Conservation (phyloP, 2,888 invertebrate genomes). For the Ophioninae sp. region DNA sequence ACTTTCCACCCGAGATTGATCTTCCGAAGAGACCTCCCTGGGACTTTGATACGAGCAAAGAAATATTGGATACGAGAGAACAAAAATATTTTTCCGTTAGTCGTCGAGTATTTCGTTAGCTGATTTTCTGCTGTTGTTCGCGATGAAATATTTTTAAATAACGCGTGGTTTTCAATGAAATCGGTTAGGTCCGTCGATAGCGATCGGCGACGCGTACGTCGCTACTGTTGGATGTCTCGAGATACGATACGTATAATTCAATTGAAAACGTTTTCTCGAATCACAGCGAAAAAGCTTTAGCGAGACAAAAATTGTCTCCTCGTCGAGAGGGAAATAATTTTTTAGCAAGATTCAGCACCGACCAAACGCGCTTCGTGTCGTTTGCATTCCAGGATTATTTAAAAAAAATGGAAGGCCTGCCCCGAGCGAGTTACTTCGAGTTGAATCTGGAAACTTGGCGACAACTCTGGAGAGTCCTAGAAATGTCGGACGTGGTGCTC, state of each 20-base stretch:
- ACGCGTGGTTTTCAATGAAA: no score
- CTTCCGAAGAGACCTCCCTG: constrained; percentile 94
- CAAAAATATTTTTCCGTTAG: constrained; percentile 90
- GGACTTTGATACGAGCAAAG: constrained; percentile 89
- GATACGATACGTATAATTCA: no score
- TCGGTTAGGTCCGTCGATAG: no score
- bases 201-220: no score
- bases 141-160: no score
- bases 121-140: no score
- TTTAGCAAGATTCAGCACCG: not conserved
- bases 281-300: no score
- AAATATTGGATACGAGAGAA: constrained; percentile 89
- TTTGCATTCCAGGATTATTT: constrained; percentile 87
- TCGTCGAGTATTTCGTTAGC: constrained; percentile 31
- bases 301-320: no score
- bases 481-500: constrained; percentile 95
- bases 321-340: no score
- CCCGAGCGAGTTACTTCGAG: constrained; percentile 93
- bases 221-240: no score
- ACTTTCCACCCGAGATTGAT: constrained; percentile 86
- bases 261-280: no score
- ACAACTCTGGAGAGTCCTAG: constrained; percentile 96
- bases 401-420: constrained; percentile 84
- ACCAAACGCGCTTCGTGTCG: constrained; percentile 7
- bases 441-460: constrained; percentile 98